Percentiles rank a stretch among this genome's conserved stretches.
Evolutionary conservation across 2,888 invertebrate genomes (phyloP).

Genomic region (Julus scandinavius): DNA sequence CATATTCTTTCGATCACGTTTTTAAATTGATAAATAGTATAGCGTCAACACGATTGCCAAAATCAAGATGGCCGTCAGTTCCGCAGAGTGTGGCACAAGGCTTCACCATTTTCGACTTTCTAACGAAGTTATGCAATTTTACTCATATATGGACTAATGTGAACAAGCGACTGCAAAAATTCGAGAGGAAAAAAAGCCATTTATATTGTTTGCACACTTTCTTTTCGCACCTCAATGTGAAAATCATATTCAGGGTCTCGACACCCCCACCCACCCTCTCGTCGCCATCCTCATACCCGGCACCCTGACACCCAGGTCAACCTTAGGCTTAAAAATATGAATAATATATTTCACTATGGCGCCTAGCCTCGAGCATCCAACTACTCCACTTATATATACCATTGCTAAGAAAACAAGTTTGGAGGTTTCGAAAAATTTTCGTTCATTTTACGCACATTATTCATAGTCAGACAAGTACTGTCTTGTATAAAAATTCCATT

Average conservation of each 20-base stretch:
- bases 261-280: background rate
- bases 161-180: constrained; percentile 43
- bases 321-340: constrained; percentile 12
- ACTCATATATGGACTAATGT: constrained; percentile 43
- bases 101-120: background rate
- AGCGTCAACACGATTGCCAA: background rate
- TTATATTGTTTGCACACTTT: constrained; percentile 1
- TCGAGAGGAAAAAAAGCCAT: background rate
- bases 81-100: background rate
- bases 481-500: too few relatives aligned
- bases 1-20: background rate
- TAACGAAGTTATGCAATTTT: constrained; percentile 45
- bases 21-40: too few relatives aligned
- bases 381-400: background rate
- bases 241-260: constrained; percentile 30
- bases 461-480: too few relatives aligned
- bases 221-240: constrained; percentile 13
- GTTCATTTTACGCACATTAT: too few relatives aligned
- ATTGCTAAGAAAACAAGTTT: background rate
- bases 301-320: constrained; percentile 37
- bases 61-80: constrained; percentile 11
- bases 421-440: too few relatives aligned
- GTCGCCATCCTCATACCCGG: constrained; percentile 4
- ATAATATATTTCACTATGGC: constrained; percentile 1
- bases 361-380: background rate